Percentiles rank a stretch among this genome's conserved stretches.
These are phyloP conservation scores for Liolophura sinensis DNA, from an alignment of 1,140 invertebrate genomes.

Conservation along the genomic window DNA sequence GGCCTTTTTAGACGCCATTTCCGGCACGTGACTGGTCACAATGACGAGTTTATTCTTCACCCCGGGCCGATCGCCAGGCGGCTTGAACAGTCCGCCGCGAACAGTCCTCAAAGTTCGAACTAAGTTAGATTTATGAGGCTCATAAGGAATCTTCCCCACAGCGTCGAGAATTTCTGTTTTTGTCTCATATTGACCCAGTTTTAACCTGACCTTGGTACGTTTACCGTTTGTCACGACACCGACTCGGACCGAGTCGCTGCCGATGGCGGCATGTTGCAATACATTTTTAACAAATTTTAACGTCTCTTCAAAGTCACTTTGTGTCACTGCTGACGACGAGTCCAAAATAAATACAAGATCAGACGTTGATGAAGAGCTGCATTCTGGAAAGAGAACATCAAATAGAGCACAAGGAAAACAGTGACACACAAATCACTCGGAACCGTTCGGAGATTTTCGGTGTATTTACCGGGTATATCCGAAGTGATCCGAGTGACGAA, in stretches of 20 bases:
- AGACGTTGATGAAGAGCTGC: background rate
- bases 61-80: conserved; percentile 37
- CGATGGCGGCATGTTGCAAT: conserved; percentile 20
- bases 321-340: conserved; percentile 31
- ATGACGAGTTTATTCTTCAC: conserved; percentile 43
- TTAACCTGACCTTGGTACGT: conserved; percentile 15
- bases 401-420: too few species aligned
- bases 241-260: conserved; percentile 26
- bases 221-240: conserved; percentile 31
- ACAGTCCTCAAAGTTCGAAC: conserved; percentile 31
- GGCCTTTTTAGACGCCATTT: conserved; percentile 35
- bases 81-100: conserved; percentile 35
- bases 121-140: conserved; percentile 41
- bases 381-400: too few species aligned
- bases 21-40: conserved; percentile 45
- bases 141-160: conserved; percentile 28
- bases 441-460: too few species aligned
- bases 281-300: conserved; percentile 27
- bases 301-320: conserved; percentile 30
- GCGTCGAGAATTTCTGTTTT: conserved; percentile 19
- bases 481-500: too few species aligned
- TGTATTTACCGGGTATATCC: too few species aligned
- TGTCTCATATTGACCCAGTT: conserved; percentile 19
- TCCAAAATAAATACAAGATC: conserved; percentile 36
- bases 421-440: too few species aligned